Base-by-base conservation (phyloP, 2,797 vertebrate species). In the Oophaga sylvatica region DNA sequence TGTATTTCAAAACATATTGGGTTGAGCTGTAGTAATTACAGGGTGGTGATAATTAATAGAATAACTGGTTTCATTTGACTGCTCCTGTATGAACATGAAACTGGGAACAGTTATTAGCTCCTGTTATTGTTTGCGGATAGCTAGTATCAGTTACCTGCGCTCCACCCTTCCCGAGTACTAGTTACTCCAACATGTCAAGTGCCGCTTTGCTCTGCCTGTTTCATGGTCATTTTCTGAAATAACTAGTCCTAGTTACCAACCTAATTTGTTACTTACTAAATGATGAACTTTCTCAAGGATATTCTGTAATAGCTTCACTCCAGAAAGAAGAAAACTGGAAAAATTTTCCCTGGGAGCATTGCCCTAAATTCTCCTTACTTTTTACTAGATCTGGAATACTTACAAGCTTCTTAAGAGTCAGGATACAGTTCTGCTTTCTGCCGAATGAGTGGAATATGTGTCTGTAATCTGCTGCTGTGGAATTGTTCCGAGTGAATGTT, bases 61-160 rank as follows among this genome's bases (percentile, higher is more conserved):
- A 75, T 89, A 88, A 85, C 87, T 77, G 87, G 87, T 88, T 88
- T 85, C 53, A 81, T 75, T 82, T 83, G 45, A 81, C 45, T 59
- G 87, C 84, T 86, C 87, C 84, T 86, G 87, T 89, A 86, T 77
- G 79, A 85, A 89, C 87, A 86, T 86, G 87, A 89, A 89, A 85
- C 70, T 77, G 84, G 87, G 87, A 89, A 89, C 87, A 89, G 87
- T 89, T 89, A 89, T 86, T 89, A 89, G 84, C 84, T 85, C 83
- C 87, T 89, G 87, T 89, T 89, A 86, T 86, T 89, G 87, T 85
- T 84, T 89, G 83, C 71, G 79, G 87, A 85, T 85, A 85, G 76
- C 78, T 86, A 85, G 77, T 88, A 81, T 84, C 87, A 89, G 83
- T 89, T 85, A 89, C 60, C 76, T 83, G 31, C 17, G 68, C 71